Percentiles rank a stretch among this genome's conserved stretches.
Evolutionary conservation across 2,888 invertebrate species (phyloP).

Genomic region (Troilus luridus): DNA sequence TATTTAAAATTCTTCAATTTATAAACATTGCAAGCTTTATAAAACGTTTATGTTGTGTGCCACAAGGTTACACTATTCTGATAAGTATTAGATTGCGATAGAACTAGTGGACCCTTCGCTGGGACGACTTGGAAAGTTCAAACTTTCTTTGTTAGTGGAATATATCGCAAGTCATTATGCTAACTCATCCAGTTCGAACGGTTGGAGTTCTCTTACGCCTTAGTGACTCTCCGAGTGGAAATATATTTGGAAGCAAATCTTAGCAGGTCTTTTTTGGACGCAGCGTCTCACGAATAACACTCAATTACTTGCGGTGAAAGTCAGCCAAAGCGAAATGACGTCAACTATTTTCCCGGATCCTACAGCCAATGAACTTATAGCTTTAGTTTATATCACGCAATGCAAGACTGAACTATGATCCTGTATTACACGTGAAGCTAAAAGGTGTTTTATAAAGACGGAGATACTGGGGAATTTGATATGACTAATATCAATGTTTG

Average conservation of each 20-base stretch:
- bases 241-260: neutral
- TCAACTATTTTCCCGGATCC: neutral
- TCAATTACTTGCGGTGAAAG: neutral
- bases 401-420: neutral
- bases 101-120: neutral
- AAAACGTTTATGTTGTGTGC: neutral
- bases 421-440: neutral
- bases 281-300: neutral
- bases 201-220: neutral
- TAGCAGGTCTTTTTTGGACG: neutral
- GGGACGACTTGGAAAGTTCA: neutral
- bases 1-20: too few relatives aligned
- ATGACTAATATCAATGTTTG: too few relatives aligned
- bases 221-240: neutral
- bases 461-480: too few relatives aligned
- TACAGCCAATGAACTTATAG: neutral
- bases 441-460: neutral
- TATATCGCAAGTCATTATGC: slow-evolving; percentile 39
- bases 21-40: too few relatives aligned
- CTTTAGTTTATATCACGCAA: neutral
- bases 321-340: neutral
- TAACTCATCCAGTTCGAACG: neutral
- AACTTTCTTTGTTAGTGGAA: slow-evolving; percentile 36
- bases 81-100: neutral
- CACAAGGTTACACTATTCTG: neutral